Conservation (phyloP, 1,140 invertebrate species). For the Pachypeltis micranthus region DNA sequence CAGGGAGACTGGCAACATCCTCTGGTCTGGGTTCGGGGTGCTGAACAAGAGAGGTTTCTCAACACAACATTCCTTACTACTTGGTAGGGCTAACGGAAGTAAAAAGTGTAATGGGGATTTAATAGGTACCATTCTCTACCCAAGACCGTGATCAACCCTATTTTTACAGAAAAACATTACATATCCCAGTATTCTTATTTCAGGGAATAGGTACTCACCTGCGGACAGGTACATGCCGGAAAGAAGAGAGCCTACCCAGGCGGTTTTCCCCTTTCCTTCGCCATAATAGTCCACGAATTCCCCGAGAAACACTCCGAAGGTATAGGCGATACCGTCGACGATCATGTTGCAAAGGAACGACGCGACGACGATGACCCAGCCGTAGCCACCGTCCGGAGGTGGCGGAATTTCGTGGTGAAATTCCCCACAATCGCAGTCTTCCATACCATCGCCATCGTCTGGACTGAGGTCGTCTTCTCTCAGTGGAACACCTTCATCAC, state of each 20-base stretch:
- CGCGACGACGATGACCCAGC: conserved; percentile 89
- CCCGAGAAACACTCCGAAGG: conserved; percentile 77
- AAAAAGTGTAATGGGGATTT: too few species aligned
- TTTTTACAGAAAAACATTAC: too few species aligned
- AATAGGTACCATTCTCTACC: too few species aligned
- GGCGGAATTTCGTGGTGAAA: conserved; percentile 54
- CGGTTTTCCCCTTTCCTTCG: conserved; percentile 73
- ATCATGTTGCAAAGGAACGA: conserved; percentile 97
- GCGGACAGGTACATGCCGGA: conserved; percentile 87
- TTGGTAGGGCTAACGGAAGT: too few species aligned
- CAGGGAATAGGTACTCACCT: conserved; percentile 56
- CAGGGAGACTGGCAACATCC: too few species aligned
- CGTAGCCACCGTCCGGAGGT: conserved; percentile 75
- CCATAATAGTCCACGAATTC: conserved; percentile 71
- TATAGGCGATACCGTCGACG: conserved; percentile 93
- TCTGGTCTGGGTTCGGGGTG: too few species aligned
- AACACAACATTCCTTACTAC: too few species aligned
- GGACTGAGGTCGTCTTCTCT: conserved; percentile 9
- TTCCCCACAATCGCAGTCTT: conserved; percentile 47
- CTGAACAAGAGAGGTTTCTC: too few species aligned
- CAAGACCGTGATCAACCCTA: too few species aligned
- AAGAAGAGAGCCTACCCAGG: conserved; percentile 88
- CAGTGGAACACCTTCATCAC: conserved; percentile 7
- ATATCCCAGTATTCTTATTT: too few species aligned
- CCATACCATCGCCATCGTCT: conserved; percentile 55